A percentile compares a stretch with the other conserved stretches of the same genome.
Evolutionary conservation across 2,113 vertebrate species (phyloP).

Genomic region (Burhinus bistriatus): DNA sequence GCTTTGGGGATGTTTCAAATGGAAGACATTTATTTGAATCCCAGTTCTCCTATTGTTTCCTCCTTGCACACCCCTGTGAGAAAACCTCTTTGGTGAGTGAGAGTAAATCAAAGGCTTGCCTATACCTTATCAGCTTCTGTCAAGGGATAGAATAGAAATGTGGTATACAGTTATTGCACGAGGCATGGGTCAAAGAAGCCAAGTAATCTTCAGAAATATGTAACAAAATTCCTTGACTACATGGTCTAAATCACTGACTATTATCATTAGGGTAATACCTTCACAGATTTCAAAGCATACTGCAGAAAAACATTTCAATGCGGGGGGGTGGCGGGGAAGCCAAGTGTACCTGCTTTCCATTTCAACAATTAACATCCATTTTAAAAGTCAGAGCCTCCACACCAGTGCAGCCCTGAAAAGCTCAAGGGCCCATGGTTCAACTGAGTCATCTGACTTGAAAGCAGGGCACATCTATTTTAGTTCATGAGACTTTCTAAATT

Average conservation of each 20-base stretch:
- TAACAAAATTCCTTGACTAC: neutral
- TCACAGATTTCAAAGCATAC: neutral
- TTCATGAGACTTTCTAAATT: constrained; percentile 35
- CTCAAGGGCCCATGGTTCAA: neutral
- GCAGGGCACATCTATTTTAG: constrained; percentile 52
- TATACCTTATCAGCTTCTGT: neutral
- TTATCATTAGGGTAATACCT: neutral
- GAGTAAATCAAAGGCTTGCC: neutral
- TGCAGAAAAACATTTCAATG: neutral
- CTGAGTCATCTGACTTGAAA: neutral
- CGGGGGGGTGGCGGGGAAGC: too few species aligned
- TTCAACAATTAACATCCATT: neutral
- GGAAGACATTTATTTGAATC: neutral
- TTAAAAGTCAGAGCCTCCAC: neutral
- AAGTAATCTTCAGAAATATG: accelerated
- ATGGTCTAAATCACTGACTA: neutral
- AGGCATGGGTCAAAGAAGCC: neutral
- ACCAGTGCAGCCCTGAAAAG: neutral
- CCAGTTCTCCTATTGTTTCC: neutral
- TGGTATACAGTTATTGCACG: neutral
- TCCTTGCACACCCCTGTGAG: neutral
- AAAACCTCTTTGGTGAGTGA: neutral
- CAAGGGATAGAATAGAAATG: neutral
- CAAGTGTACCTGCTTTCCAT: neutral
- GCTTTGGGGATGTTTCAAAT: neutral